phyloP scores from a whole-genome alignment of 2,797 vertebrate species.

The Trachurus trachurus region DNA sequence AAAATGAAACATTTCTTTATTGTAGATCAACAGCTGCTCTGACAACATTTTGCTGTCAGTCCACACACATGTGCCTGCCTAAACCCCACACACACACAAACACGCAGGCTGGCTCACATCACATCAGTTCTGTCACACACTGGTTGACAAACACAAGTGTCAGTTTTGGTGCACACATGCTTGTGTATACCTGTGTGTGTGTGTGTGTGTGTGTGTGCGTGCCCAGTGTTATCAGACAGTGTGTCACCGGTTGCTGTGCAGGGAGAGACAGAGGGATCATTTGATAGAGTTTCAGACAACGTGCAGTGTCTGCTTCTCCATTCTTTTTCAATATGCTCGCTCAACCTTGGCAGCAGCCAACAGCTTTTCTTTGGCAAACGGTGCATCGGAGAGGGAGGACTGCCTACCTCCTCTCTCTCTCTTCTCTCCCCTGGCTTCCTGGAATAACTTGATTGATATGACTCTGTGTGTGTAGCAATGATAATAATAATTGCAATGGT shows the following conservation, averaged over 20 bases:
- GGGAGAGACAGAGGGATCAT: constrained; percentile 62
- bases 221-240: constrained; percentile 42
- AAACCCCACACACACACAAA: not conserved
- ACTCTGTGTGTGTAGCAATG: constrained; percentile 6
- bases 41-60: constrained; percentile 38
- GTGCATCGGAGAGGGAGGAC: constrained; percentile 44
- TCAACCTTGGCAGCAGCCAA: constrained; percentile 73
- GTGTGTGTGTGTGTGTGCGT: not conserved
- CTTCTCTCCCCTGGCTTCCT: constrained; percentile 39
- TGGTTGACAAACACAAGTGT: constrained; percentile 18
- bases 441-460: constrained; percentile 67
- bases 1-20: constrained; percentile 49
- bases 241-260: constrained; percentile 51
- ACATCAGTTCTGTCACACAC: constrained; percentile 18
- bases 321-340: constrained; percentile 70
- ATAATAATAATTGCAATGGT: no score
- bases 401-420: constrained; percentile 47
- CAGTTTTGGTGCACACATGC: constrained; percentile 3
- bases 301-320: constrained; percentile 62
- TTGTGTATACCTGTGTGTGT: no score
- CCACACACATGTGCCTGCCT: not conserved
- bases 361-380: constrained; percentile 68
- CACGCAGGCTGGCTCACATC: constrained; percentile 33
- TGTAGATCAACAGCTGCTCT: constrained; percentile 57
- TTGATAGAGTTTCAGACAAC: constrained; percentile 74